Conservation (phyloP, 2,888 invertebrate genomes). For the Cordilura impudica region DNA sequence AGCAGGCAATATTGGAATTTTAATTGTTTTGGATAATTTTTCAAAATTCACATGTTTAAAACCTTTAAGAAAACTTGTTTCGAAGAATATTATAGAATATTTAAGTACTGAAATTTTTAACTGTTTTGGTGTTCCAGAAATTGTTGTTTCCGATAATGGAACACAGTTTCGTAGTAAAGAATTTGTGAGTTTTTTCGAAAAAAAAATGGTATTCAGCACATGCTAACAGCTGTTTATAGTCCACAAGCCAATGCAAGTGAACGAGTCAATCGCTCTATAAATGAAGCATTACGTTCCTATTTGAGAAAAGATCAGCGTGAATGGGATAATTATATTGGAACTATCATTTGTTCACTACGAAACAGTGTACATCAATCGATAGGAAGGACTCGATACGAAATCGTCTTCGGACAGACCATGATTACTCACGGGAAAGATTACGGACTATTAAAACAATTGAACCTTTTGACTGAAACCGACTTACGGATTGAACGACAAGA, state of each 20-base stretch:
- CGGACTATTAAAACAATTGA: not conserved
- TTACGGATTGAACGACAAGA: not conserved
- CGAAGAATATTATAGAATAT: not conserved
- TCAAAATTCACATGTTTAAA: too few relatives aligned
- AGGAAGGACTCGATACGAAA: not conserved
- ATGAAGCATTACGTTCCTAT: too few relatives aligned
- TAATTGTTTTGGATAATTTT: not conserved
- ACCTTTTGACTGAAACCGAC: not conserved
- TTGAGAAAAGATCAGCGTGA: too few relatives aligned
- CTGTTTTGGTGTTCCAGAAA: constrained; percentile 5
- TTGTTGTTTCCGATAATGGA: too few relatives aligned
- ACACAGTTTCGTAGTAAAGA: constrained; percentile 4
- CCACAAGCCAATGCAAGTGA: too few relatives aligned
- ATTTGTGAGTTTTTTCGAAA: not conserved
- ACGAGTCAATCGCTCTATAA: too few relatives aligned
- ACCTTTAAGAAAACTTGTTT: not conserved
- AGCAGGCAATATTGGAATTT: not conserved
- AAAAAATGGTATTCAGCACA: not conserved
- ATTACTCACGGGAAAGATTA: not conserved
- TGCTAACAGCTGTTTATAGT: not conserved
- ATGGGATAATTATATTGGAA: too few relatives aligned
- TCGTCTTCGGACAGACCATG: not conserved
- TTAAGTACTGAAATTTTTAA: not conserved
- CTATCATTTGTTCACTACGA: too few relatives aligned
- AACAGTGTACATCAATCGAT: too few relatives aligned